phyloP scores from a whole-genome alignment of 2,888 invertebrate genomes.

The Danaus chrysippus region DNA sequence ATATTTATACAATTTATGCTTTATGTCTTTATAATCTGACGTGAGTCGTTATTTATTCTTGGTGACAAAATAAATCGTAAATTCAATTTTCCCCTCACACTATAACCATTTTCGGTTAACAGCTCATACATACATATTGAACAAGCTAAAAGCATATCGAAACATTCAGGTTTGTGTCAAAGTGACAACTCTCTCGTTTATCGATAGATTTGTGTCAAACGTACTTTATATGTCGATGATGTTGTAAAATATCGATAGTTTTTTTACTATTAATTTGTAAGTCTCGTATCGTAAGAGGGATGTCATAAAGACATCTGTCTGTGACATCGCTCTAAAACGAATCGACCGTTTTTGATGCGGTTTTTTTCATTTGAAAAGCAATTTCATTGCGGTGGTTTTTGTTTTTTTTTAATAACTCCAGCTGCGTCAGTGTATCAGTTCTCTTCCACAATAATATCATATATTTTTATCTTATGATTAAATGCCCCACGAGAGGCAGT shows the following conservation, averaged over 20 bases:
- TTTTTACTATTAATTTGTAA: neutral
- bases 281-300: neutral
- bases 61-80: neutral
- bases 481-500: too few relatives aligned
- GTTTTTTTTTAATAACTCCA: too few relatives aligned
- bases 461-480: too few relatives aligned
- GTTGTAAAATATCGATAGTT: neutral
- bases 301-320: too few relatives aligned
- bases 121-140: slow-evolving; percentile 13
- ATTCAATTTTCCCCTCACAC: slow-evolving; percentile 6
- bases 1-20: too few relatives aligned
- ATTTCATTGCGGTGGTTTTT: too few relatives aligned
- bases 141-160: slow-evolving; percentile 15
- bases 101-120: slow-evolving; percentile 14
- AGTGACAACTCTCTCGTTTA: slow-evolving; percentile 20
- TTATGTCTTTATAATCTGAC: too few relatives aligned
- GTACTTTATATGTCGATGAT: neutral
- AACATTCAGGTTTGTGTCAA: slow-evolving; percentile 27
- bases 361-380: too few relatives aligned
- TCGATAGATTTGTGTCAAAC: neutral
- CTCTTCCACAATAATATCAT: too few relatives aligned
- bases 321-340: too few relatives aligned
- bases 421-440: too few relatives aligned
- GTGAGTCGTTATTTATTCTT: neutral
- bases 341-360: too few relatives aligned